Conservation (phyloP, 2,113 vertebrate genomes). For the Pleuronectes platessa region DNA sequence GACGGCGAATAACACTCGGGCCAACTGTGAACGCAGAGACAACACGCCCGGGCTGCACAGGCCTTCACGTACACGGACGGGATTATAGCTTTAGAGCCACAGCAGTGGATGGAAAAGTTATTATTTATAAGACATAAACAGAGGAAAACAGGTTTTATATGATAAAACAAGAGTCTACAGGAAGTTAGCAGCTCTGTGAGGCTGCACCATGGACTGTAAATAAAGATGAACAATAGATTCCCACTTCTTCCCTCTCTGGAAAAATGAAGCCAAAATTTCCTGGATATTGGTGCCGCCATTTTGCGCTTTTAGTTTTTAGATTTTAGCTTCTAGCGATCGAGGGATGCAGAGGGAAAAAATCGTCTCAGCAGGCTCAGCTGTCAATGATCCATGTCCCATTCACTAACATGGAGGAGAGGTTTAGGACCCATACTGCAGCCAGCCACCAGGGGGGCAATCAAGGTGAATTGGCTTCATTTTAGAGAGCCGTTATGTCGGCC, state of each 20-base stretch:
- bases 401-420: not conserved
- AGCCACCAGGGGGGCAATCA: not conserved
- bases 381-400: not conserved
- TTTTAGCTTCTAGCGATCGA: too few relatives aligned
- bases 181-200: too few relatives aligned
- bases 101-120: not conserved
- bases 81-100: not conserved
- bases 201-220: too few relatives aligned
- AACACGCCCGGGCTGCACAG: constrained; percentile 13
- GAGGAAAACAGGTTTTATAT: not conserved
- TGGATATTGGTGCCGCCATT: too few relatives aligned
- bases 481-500: not conserved
- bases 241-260: too few relatives aligned
- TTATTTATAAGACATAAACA: not conserved
- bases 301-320: too few relatives aligned
- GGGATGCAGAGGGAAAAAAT: too few relatives aligned
- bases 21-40: constrained; percentile 14
- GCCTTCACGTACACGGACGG: not conserved
- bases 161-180: not conserved
- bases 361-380: too few relatives aligned
- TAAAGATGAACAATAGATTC: too few relatives aligned
- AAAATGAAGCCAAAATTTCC: too few relatives aligned
- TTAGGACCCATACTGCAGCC: not conserved
- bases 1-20: constrained; percentile 55
- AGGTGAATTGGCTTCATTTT: not conserved